Base-by-base conservation (phyloP, 2,113 vertebrate genomes). In the Hydropotes inermis region DNA sequence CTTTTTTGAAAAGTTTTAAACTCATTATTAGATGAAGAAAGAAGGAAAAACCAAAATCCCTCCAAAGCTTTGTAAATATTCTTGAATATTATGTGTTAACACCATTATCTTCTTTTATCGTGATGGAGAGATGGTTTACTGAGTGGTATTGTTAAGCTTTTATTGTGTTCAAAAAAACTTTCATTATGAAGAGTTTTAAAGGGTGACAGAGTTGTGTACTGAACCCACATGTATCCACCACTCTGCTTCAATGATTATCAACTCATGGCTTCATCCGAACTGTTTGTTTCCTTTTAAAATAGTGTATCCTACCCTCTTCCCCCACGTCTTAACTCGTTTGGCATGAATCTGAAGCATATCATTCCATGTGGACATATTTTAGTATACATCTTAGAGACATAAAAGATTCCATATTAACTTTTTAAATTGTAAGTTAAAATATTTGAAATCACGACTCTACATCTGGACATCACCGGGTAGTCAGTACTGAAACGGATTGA, bases 21-120 rank as follows among this genome's bases (percentile, higher is more conserved):
- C 78, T 50, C 89, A 90, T 83, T 94, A 58, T 67, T 47, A 92
- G 39, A 36, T 89, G 54, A 88, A 92, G 55, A 93, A 95, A 95
- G n/a, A 84, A 90, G 55, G 64, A 76, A 95, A 84, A 28, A 61
- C 21, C 0, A 85, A 39, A 83, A 94, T 78, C 1, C 27, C 16
- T 8, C n/a, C 14, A n/a, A 30, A 79, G 10, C 33, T 97, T 90
- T 76, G 7, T 87, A 93, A 78, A 90, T 84, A 84, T 87, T 97
- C n/a, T n/a, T 85, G 79, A 89, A 61, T 95, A 27, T 91, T 95
- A 92, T 58, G 3, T 60, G 45, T 61, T 92, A 27, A 60, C 70
- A 43, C 47, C 70, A 10, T 61, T 89, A 74, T 57, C 81, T 79
- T 85, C 81, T 84, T 85, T 94, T 52, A 74, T 58, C n/a, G 25